Conservation (phyloP, 2,797 vertebrate genomes). For the Enoplosus armatus region DNA sequence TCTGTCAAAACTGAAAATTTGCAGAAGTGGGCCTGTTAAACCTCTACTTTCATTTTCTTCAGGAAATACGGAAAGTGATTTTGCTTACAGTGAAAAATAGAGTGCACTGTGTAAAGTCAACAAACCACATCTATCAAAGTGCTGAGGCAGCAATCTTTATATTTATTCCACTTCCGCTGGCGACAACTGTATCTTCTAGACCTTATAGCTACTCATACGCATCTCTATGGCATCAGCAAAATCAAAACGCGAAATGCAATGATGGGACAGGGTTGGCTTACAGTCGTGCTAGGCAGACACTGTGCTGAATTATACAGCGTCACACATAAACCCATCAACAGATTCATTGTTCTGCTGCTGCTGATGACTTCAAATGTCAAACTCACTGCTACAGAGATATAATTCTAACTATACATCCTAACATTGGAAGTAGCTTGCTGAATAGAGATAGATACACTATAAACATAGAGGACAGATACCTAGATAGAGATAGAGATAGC, state of each 20-base stretch:
- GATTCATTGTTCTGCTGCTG: conserved; percentile 60
- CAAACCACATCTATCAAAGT: background rate
- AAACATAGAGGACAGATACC: background rate
- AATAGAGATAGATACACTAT: background rate
- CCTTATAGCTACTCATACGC: background rate
- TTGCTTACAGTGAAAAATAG: background rate
- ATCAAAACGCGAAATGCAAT: background rate
- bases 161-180: background rate
- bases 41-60: background rate
- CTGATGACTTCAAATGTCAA: conserved; percentile 35
- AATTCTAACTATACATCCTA: background rate
- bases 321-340: conserved; percentile 51
- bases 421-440: background rate
- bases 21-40: background rate
- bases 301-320: conserved; percentile 55
- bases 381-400: conserved; percentile 24
- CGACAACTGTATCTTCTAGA: background rate
- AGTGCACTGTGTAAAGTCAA: background rate
- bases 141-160: background rate
- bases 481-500: background rate
- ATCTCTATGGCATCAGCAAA: background rate
- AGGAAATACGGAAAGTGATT: conserved; percentile 1
- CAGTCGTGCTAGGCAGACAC: conserved; percentile 72
- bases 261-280: conserved; percentile 10
- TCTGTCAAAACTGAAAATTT: background rate